Evolutionary conservation across 2,888 invertebrate species (phyloP).

Genomic region (Noctuana brunneofusca): DNA sequence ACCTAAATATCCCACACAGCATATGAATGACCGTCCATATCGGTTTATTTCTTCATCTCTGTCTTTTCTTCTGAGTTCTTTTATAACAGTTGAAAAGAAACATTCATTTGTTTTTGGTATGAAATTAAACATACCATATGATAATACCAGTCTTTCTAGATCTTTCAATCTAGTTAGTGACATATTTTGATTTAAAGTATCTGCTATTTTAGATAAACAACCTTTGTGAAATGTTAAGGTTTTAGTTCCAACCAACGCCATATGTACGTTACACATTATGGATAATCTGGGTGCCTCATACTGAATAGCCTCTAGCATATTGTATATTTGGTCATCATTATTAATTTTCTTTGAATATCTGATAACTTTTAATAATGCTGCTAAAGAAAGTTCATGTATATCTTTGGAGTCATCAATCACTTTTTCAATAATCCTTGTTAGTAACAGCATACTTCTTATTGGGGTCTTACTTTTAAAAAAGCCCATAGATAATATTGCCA

Average conservation of each 20-base stretch:
- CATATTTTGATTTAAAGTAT: slow-evolving; percentile 76
- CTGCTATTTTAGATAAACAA: slow-evolving; percentile 71
- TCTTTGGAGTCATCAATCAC: slow-evolving; percentile 74
- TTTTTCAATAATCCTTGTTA: slow-evolving; percentile 77
- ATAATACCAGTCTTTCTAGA: slow-evolving; percentile 86
- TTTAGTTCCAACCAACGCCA: slow-evolving; percentile 84
- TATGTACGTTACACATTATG: slow-evolving; percentile 84
- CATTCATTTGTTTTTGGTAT: slow-evolving; percentile 69
- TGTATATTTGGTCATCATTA: slow-evolving; percentile 69
- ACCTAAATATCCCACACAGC: slow-evolving; percentile 84
- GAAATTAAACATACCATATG: slow-evolving; percentile 84
- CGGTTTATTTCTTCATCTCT: slow-evolving; percentile 80
- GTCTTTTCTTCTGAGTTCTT: slow-evolving; percentile 78
- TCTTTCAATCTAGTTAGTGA: slow-evolving; percentile 86
- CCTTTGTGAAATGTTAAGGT: slow-evolving; percentile 64
- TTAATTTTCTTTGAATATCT: slow-evolving; percentile 81
- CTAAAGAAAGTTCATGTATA: slow-evolving; percentile 85
- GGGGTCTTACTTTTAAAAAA: slow-evolving; percentile 90
- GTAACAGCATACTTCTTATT: slow-evolving; percentile 77
- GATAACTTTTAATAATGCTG: slow-evolving; percentile 85
- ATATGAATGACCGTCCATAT: slow-evolving; percentile 84
- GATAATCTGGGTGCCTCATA: slow-evolving; percentile 84
- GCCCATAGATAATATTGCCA: slow-evolving; percentile 88
- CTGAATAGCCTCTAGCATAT: slow-evolving; percentile 79
- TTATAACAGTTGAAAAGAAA: slow-evolving; percentile 64